Evolutionary conservation across 2,113 vertebrate species (phyloP).

Genomic region (Sardina pilchardus): DNA sequence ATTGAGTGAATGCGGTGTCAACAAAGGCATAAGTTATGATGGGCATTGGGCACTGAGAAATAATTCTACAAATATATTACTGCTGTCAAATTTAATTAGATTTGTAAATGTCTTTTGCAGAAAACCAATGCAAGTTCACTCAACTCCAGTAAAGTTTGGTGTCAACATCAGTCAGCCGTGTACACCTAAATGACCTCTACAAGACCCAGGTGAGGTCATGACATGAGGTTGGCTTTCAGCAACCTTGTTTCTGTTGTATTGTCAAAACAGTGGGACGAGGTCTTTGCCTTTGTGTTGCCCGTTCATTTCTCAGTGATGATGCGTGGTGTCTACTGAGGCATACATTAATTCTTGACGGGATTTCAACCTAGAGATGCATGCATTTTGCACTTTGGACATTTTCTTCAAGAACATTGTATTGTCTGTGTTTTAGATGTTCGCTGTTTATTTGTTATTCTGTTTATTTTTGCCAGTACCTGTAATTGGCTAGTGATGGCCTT

Average conservation of each 20-base stretch:
- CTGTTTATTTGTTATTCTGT: background rate
- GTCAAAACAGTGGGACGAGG: background rate
- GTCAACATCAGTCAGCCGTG: no score
- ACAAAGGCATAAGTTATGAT: conserved; percentile 19
- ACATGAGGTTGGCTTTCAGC: background rate
- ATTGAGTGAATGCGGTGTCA: conserved; percentile 35
- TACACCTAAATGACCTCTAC: background rate
- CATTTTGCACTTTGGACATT: background rate
- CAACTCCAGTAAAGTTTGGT: no score
- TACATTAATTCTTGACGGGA: background rate
- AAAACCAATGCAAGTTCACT: no score
- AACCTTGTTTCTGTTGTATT: background rate
- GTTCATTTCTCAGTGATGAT: background rate
- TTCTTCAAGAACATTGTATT: background rate
- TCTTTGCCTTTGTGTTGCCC: background rate
- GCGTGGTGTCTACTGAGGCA: background rate
- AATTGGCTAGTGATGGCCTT: background rate
- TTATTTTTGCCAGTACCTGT: background rate
- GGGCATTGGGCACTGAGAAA: no score
- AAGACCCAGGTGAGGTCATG: background rate
- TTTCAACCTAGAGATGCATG: background rate
- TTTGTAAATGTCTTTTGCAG: no score
- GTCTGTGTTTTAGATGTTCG: background rate
- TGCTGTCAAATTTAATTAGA: no score
- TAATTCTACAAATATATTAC: no score